Base-by-base conservation (phyloP, 2,888 invertebrate species). In the Spilarctia lutea region DNA sequence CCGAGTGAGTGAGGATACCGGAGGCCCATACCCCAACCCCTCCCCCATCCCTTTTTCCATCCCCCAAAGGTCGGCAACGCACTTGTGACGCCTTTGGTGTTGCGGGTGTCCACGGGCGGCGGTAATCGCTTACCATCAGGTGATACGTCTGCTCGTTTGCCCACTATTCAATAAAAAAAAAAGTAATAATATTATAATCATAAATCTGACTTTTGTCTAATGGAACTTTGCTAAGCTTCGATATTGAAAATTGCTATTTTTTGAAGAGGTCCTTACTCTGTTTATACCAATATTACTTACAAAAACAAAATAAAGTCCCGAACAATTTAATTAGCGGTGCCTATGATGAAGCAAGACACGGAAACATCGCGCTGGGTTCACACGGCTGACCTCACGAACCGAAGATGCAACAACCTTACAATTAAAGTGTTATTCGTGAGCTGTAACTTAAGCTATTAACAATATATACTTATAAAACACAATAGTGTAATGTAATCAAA, bases 331-430 rank as follows among this genome's bases (percentile, higher is more conserved):
- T 85, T 85, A 81, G 79, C 75, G 76, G 68, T 71, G 52, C 68
- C 78, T 78, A 83, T 89, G 87, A 82, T 76, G 86, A 86, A 88
- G 90, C 83, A 42, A 73, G 66, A 85, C 83, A 72, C 91, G 92
- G 92, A 92, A 91, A 88, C 84, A 80, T 73, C 74, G 76, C 73
- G 68, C 71, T 73, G 86, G 81, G 91, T 89, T 92, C 91, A 89
- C 84, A 78, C 74, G 63, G 74, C 79, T 85, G 91, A 93, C 93
- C 93, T 93, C 93, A 92, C 92, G 92, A 89, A 86, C 84, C 68
- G 78, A 80, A 84, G 88, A 89, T 86, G 88, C 87, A 88, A 86
- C 87, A 88, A 86, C 86, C 86, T 85, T 79, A 89, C 89, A 91
- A 93, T 93, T 92, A 91, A 88, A 84, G 80, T 82, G 65, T 39